Evolutionary conservation across 1,140 invertebrate species (phyloP).

Genomic region (Eulimnadia texana): DNA sequence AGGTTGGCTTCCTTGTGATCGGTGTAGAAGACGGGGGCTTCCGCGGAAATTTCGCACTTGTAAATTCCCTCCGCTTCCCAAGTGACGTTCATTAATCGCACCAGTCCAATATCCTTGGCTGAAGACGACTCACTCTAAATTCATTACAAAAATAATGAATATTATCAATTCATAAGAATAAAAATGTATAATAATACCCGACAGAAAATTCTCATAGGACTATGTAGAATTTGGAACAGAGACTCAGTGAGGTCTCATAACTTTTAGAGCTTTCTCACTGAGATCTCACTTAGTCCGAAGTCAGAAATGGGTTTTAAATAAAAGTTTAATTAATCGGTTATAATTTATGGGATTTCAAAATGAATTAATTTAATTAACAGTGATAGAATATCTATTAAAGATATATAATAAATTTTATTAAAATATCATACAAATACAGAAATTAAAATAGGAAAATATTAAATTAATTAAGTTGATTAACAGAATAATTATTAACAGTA

Average conservation of each 20-base stretch:
- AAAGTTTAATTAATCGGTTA: not conserved
- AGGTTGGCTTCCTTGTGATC: constrained; percentile 4
- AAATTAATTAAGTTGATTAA: not conserved
- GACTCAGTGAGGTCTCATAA: no score
- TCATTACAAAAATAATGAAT: no score
- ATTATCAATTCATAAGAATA: no score
- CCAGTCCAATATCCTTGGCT: no score
- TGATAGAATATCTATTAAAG: not conserved
- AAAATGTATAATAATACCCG: no score
- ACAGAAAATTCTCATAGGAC: no score
- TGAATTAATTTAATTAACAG: not conserved
- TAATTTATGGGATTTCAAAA: not conserved
- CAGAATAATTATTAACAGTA: no score
- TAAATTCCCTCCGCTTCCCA: constrained; percentile 38
- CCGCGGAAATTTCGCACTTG: constrained; percentile 59
- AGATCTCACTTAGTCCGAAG: no score
- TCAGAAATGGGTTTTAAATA: no score
- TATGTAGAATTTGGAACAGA: no score
- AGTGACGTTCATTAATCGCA: not conserved
- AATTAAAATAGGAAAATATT: not conserved
- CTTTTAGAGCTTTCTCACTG: no score
- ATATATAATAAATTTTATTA: not conserved
- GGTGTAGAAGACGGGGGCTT: constrained; percentile 52
- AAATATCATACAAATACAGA: not conserved
- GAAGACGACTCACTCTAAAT: no score